Evolutionary conservation across 2,113 vertebrate species (phyloP).

Genomic region (Malurus elegans): DNA sequence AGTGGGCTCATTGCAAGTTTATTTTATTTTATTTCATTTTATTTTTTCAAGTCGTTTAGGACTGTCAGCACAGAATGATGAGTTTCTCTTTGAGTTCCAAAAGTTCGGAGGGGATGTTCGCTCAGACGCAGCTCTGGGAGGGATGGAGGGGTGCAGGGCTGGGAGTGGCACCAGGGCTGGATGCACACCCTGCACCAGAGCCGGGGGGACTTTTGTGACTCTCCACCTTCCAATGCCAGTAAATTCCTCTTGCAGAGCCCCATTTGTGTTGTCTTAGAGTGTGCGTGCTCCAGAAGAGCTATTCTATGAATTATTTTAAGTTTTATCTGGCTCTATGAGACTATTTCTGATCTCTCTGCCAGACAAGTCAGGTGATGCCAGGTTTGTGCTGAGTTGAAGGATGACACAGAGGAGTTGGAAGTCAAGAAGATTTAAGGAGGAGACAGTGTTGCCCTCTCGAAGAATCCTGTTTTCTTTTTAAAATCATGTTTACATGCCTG

Average conservation of each 20-base stretch:
- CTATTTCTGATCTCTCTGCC: neutral
- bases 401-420: neutral
- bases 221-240: neutral
- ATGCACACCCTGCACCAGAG: neutral
- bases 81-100: neutral
- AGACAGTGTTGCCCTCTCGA: neutral
- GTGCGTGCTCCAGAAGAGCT: neutral
- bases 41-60: neutral
- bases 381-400: neutral
- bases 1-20: neutral
- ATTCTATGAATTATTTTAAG: neutral
- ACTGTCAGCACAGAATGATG: neutral
- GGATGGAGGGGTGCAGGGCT: neutral
- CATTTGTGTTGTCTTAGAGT: neutral
- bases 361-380: neutral
- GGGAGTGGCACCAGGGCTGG: neutral
- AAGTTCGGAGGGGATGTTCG: neutral
- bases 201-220: neutral
- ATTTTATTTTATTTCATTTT: neutral
- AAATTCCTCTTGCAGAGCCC: neutral
- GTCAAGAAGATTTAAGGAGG: neutral
- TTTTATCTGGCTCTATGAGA: neutral
- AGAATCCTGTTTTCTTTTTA: neutral
- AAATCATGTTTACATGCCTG: neutral
- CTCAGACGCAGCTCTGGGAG: fast-evolving